Evolutionary conservation across 92 coral and sea anemone species (phyloP), one percentile per base, ranked within the genome.

Genomic region (Zoanthus gigantus): DNA sequence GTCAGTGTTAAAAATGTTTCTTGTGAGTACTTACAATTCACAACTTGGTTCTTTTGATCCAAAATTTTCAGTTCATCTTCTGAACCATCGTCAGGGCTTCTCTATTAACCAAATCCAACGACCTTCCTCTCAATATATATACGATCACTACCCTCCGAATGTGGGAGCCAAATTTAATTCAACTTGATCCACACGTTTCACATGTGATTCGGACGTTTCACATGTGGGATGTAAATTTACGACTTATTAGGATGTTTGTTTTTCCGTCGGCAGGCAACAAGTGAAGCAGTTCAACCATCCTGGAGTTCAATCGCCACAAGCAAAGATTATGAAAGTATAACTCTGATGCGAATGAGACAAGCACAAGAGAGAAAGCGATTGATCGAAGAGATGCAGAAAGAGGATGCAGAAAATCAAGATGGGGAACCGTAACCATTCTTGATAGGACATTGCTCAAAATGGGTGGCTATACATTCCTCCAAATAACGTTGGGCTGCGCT

Each of bases 331-430:
- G 99, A 97, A 82, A 94, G 92, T 66, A 81, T 97, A 34, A 95
- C 95, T 31, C 92, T 97, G 71, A 95, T 96, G 96, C 96, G 93
- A 92, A 88, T 97, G 61, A 94, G 98, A 42, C 99, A 97, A 86
- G 96, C 96, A 74, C 95, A 97, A 86, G 99, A 97, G 72, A 89
- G 99, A 72, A 97, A 95, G 89, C 83, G 97, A 72, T 67, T 97
- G 53, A 94, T 94, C 5, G 96, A 86, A 85, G 94, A 95, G 85
- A 88, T 97, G 92, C 93, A 93, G 45, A 93, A 89, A 29, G 96
- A 95, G 48, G 99, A 95, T 4, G 79, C 67, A 29, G 46, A 73
- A 52, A 79, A 52, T 34, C 65, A 48, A 80, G 31, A 56, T 6
- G n/a, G 8, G 30, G 42, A 2, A 1, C 17, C 7, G n/a, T 58